Conservation (phyloP, 2,797 vertebrate species). For the Galago senegalensis region DNA sequence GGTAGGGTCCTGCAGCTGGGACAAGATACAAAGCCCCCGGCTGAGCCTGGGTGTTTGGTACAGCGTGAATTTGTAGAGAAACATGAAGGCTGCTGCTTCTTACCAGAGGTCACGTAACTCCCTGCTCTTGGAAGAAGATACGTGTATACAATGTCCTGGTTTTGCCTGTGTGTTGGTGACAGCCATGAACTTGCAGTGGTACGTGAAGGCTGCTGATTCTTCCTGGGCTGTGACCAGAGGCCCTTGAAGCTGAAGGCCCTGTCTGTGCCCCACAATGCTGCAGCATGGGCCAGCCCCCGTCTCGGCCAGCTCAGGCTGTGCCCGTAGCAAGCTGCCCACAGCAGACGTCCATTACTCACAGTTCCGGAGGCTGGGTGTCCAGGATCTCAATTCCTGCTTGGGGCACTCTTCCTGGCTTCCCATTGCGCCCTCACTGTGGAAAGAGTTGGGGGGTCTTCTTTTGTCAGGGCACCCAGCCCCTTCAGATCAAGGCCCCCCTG, state of each 20-base stretch:
- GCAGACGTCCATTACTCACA: too few relatives aligned
- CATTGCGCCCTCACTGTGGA: too few relatives aligned
- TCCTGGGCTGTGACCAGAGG: rapidly evolving
- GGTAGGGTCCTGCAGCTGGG: neutral
- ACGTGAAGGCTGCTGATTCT: neutral
- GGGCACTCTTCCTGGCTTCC: neutral
- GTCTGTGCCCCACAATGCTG: neutral
- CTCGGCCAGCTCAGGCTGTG: neutral
- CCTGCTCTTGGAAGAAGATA: neutral
- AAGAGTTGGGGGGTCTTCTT: neutral
- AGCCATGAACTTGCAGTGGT: neutral
- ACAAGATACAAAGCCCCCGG: too few relatives aligned
- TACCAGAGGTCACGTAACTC: neutral
- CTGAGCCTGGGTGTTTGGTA: too few relatives aligned
- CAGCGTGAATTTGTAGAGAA: too few relatives aligned
- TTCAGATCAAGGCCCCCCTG: neutral
- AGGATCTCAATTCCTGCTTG: neutral
- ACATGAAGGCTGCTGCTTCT: too few relatives aligned
- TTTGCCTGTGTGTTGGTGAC: neutral
- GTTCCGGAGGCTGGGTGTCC: neutral
- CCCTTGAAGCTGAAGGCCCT: neutral
- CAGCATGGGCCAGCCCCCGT: neutral
- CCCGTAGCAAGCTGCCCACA: neutral
- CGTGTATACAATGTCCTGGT: neutral
- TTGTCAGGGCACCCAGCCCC: neutral